A percentile compares a stretch with the other conserved stretches of the same genome.
Conservation (phyloP, 2,888 invertebrate species). For the Pseudanteris insignis region DNA sequence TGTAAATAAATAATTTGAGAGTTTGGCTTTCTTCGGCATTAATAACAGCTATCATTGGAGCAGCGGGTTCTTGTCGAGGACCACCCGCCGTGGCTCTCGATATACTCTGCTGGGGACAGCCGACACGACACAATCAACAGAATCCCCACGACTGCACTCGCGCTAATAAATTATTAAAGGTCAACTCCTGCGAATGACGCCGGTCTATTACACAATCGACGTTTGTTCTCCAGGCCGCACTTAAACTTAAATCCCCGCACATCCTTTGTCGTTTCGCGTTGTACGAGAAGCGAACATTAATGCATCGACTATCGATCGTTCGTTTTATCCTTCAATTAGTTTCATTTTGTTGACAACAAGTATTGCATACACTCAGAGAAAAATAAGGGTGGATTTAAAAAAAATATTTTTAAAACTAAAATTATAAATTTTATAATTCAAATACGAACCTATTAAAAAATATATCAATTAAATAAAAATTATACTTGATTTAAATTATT, state of each 20-base stretch:
- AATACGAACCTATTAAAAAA: too few relatives aligned
- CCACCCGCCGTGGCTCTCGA: slow-evolving; percentile 62
- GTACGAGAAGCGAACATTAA: too few relatives aligned
- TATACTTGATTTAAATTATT: too few relatives aligned
- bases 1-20: slow-evolving; percentile 61
- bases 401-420: too few relatives aligned
- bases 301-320: too few relatives aligned
- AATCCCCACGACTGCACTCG: slow-evolving; percentile 51
- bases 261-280: too few relatives aligned
- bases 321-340: slow-evolving; percentile 11
- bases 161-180: slow-evolving; percentile 67
- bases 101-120: slow-evolving; percentile 61
- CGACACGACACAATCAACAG: slow-evolving; percentile 64
- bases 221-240: slow-evolving; percentile 37
- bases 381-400: too few relatives aligned
- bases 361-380: too few relatives aligned
- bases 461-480: too few relatives aligned
- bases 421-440: too few relatives aligned
- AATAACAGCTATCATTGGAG: slow-evolving; percentile 58
- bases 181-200: slow-evolving; percentile 64
- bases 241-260: slow-evolving; percentile 18
- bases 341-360: too few relatives aligned
- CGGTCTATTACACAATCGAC: slow-evolving; percentile 44
- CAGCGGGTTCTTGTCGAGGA: slow-evolving; percentile 61
- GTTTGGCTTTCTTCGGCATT: slow-evolving; percentile 49